Base-by-base conservation (phyloP, 2,797 vertebrate species). In the Podargus strigoides region DNA sequence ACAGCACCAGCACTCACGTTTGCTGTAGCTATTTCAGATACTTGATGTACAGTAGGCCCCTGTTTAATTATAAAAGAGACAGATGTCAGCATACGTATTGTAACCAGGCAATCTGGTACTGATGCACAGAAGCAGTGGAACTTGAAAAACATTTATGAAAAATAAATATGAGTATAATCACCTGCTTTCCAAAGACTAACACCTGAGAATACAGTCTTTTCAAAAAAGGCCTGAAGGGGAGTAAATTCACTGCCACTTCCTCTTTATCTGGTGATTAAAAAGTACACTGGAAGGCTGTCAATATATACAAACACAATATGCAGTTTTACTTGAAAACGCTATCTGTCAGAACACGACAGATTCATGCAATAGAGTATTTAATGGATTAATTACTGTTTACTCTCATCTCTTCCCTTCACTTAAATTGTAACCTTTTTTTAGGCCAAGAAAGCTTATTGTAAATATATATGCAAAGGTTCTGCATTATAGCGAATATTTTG, bases 151-250 rank as follows among this genome's bases (percentile, higher is more conserved):
- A 63, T 77, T 72, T 87, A 88, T 72, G 36, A 83, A 92, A 96
- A 91, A 85, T 74, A 96, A 95, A 95, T 89, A 94, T 49, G 22
- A 95, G 90, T 36, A 73, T 23, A 80, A 83, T 75, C 62, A 87
- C 67, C 63, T 93, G 70, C 88, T 97, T 96, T 83, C 87, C 55
- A 80, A 90, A 91, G 66, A 84, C 90, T 94, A 96, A 64, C 79
- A 79, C 60, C 82, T 76, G 42, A 89, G 64, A 96, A 83, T 28
- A 59, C 91, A 84, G n/a, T n/a, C n/a, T n/a, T n/a, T n/a, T n/a
- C n/a, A n/a, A n/a, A n/a, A n/a, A n/a, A n/a, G n/a, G n/a, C n/a
- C n/a, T n/a, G n/a, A n/a, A n/a, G n/a, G n/a, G n/a, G n/a, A n/a
- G n/a, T 47, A 92, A 89, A 96, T 55, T 80, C 39, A 60, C 41